These are phyloP conservation scores for Saccopteryx leptura DNA, from an alignment of 2,113 vertebrate species.

Conservation along the genomic window DNA sequence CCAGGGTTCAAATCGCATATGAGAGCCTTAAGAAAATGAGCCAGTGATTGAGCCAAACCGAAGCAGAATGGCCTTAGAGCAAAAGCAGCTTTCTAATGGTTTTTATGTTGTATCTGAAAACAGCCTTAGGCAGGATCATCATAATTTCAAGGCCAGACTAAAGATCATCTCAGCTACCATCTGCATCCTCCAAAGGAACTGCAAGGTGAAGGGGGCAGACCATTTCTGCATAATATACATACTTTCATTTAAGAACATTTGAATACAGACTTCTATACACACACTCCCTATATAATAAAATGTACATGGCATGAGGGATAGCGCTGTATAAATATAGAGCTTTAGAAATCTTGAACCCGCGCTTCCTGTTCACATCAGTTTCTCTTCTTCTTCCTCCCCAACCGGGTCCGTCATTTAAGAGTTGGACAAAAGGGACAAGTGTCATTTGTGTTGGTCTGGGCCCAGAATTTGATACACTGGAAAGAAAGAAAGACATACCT, in stretches of 20 bases:
- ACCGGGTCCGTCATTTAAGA: constrained; percentile 87
- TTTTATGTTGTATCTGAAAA: constrained; percentile 66
- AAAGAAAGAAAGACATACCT: constrained; percentile 81
- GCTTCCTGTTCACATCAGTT: constrained; percentile 86
- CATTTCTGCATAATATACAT: constrained; percentile 91
- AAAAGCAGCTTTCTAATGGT: constrained; percentile 68
- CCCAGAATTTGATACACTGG: constrained; percentile 95
- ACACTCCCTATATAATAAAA: constrained; percentile 91
- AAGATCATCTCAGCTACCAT: constrained; percentile 65
- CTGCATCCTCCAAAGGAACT: constrained; percentile 51
- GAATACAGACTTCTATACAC: constrained; percentile 92
- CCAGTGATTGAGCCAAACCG: constrained; percentile 67
- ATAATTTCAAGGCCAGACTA: constrained; percentile 74
- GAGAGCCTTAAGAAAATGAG: constrained; percentile 63
- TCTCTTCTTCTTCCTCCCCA: constrained; percentile 80
- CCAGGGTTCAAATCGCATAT: constrained; percentile 71
- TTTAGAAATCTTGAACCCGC: constrained; percentile 88
- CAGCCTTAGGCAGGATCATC: constrained; percentile 54
- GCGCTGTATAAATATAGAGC: constrained; percentile 91
- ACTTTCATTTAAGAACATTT: constrained; percentile 90
- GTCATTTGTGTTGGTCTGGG: constrained; percentile 92
- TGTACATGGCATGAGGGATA: constrained; percentile 90
- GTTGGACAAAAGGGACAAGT: constrained; percentile 93
- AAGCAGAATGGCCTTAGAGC: constrained; percentile 68
- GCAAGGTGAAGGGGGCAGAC: constrained; percentile 66